Evolutionary conservation across 2,888 invertebrate species (phyloP), one percentile per base, ranked within the genome.

Genomic region (Choreutis nemorana): DNA sequence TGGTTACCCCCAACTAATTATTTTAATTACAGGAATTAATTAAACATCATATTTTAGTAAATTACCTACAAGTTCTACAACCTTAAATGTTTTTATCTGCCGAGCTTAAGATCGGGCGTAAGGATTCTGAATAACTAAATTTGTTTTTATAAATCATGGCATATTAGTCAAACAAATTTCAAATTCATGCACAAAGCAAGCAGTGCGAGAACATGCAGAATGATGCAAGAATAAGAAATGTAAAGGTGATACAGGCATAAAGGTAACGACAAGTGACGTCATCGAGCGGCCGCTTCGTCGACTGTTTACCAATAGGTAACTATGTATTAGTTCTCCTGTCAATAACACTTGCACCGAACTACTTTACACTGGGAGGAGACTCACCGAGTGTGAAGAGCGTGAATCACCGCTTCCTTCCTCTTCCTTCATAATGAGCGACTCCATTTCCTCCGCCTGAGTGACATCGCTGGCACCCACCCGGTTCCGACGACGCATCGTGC

Each of bases 391-490:
- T 44, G 72, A 72, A 49, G 72, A 71, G 36, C 55, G 67, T 46
- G 79, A 78, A 58, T 77, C 77, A 45, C 70, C 68, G 61, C 77
- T 77, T 55, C 67, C 73, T 55, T 77, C 77, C 47, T 75, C 75
- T 59, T 73, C 73, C 61, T 68, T 73, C 51, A 51, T 49, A 52
- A 64, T 55, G 44, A 58, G 50, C 36, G 52, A 40, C 35, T 57
- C 15, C 5, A 6, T n/a, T 4, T 25, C 50, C 45, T 53, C 56
- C 34, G 56, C 58, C 40, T 52, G 43, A 28, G 72, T 53, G 47
- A 81, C 75, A 58, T 89, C 89, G 63, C 85, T 86, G 52, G 85
- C 86, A 36, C 89, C 89, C 50, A 89, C 89, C 57, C 89, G 87
- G 64, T 89, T 87, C 46, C 87, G 83, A 29, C 89, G 83, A 14